Percentiles rank a stretch among this genome's conserved stretches.
phyloP scores from a whole-genome alignment of 2,888 invertebrate genomes.

The Eupithecia pulchellata region DNA sequence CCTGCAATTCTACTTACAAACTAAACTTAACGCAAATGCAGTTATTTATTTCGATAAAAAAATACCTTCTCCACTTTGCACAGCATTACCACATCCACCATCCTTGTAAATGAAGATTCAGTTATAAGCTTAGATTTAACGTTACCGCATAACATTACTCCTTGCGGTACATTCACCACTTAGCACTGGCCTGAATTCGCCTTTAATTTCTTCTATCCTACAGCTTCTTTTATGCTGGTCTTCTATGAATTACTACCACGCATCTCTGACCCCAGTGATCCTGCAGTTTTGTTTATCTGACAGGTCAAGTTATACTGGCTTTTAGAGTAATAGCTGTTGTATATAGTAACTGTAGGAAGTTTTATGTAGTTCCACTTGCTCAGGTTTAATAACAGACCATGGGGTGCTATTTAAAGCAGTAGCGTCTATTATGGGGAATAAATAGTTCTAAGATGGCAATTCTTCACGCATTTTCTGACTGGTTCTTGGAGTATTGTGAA shows the following conservation, averaged over 20 bases:
- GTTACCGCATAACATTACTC: conserved; percentile 69
- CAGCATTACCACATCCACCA: conserved; percentile 51
- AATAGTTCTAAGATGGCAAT: conserved; percentile 19
- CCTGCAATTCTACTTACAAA: too few species aligned
- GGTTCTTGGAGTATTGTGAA: conserved; percentile 9
- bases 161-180: conserved; percentile 66
- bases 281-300: conserved; percentile 54
- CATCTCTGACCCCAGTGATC: conserved; percentile 58
- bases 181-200: conserved; percentile 53
- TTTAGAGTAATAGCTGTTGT: conserved; percentile 50
- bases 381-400: conserved; percentile 62
- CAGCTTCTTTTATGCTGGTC: conserved; percentile 56
- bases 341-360: conserved; percentile 60
- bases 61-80: conserved; percentile 44
- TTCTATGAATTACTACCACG: conserved; percentile 57
- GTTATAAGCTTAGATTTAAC: conserved; percentile 71
- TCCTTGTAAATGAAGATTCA: conserved; percentile 65
- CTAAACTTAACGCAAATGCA: too few species aligned
- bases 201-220: conserved; percentile 45
- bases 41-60: conserved; percentile 4
- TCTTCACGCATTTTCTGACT: conserved; percentile 4
- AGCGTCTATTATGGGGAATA: conserved; percentile 27
- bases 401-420: conserved; percentile 39
- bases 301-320: conserved; percentile 58
- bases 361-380: conserved; percentile 63